Percentiles rank a stretch among this genome's conserved stretches.
Evolutionary conservation across 2,888 invertebrate species (phyloP).

Genomic region (Sclerodermus sp.): DNA sequence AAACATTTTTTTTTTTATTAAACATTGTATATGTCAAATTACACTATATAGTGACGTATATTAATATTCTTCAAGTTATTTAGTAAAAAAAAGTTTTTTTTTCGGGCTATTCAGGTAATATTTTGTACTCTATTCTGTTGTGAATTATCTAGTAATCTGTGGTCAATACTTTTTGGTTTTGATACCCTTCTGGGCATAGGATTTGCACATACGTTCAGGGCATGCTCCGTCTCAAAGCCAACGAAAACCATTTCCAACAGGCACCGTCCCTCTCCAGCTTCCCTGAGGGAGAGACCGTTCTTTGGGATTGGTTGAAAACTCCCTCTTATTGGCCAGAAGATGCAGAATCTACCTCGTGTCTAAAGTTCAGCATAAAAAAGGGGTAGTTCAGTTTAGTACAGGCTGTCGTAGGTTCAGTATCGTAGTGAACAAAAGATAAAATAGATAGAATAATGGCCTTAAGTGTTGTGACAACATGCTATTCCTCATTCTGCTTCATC

Average conservation of each 20-base stretch:
- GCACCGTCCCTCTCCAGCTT: constrained; percentile 35
- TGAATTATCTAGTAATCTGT: constrained; percentile 14
- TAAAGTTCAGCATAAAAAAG: constrained; percentile 30
- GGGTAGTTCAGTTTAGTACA: constrained; percentile 28
- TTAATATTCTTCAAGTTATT: background rate
- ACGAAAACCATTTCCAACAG: constrained; percentile 24
- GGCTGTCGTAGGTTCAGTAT: constrained; percentile 9
- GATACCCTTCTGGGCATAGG: constrained; percentile 34
- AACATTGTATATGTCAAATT: background rate
- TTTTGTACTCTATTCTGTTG: too few relatives aligned
- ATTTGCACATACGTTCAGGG: constrained; percentile 40
- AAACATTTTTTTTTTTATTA: constrained; percentile 4
- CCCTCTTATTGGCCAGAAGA: constrained; percentile 35
- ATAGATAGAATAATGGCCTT: background rate
- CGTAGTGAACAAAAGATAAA: background rate
- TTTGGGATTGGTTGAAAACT: constrained; percentile 38
- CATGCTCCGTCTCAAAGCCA: constrained; percentile 34
- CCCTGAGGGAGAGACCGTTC: constrained; percentile 35
- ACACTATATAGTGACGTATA: constrained; percentile 1
- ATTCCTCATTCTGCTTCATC: too few relatives aligned
- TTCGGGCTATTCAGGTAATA: too few relatives aligned
- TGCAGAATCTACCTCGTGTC: constrained; percentile 28
- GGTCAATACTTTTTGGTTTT: constrained; percentile 23
- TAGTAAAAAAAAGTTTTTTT: too few relatives aligned
- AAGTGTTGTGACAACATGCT: too few relatives aligned